phyloP scores from a whole-genome alignment of 2,797 vertebrate species.

The Catharus ustulatus region DNA sequence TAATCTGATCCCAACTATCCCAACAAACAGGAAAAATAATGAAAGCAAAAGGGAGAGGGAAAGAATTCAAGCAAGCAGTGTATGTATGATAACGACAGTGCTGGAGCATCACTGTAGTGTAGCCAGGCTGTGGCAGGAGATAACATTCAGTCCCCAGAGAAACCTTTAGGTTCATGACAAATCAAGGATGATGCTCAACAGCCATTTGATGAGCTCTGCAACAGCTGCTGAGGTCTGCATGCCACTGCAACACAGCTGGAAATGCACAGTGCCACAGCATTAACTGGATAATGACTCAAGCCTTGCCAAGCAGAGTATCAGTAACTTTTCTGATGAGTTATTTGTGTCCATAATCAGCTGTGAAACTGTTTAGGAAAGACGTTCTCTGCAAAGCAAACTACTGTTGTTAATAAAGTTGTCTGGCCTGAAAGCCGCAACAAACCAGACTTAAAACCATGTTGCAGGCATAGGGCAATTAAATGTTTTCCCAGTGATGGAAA shows the following conservation, averaged over 20 bases:
- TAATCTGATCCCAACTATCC: neutral
- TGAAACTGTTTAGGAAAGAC: conserved; percentile 46
- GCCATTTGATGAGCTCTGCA: conserved; percentile 63
- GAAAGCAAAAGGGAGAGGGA: neutral
- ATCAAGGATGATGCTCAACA: conserved; percentile 65
- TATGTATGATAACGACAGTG: neutral
- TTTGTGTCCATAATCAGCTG: conserved; percentile 54
- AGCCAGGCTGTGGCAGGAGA: neutral
- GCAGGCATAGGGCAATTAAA: neutral
- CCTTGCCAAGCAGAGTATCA: conserved; percentile 37
- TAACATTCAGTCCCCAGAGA: conserved; percentile 50
- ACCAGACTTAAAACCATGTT: neutral
- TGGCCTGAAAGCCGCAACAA: conserved; percentile 10
- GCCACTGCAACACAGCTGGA: conserved; percentile 69
- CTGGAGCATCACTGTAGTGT: neutral
- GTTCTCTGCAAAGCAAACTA: conserved; percentile 15
- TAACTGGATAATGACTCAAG: conserved; percentile 61
- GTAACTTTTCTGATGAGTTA: conserved; percentile 61
- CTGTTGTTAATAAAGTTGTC: conserved; percentile 10
- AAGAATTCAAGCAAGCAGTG: neutral
- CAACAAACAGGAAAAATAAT: neutral
- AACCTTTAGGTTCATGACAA: conserved; percentile 65
- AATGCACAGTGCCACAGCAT: conserved; percentile 19
- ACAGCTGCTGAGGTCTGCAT: conserved; percentile 60
- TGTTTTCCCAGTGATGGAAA: neutral